phyloP scores from a whole-genome alignment of 2,888 invertebrate species.

The Lasioglossum lativentre region DNA sequence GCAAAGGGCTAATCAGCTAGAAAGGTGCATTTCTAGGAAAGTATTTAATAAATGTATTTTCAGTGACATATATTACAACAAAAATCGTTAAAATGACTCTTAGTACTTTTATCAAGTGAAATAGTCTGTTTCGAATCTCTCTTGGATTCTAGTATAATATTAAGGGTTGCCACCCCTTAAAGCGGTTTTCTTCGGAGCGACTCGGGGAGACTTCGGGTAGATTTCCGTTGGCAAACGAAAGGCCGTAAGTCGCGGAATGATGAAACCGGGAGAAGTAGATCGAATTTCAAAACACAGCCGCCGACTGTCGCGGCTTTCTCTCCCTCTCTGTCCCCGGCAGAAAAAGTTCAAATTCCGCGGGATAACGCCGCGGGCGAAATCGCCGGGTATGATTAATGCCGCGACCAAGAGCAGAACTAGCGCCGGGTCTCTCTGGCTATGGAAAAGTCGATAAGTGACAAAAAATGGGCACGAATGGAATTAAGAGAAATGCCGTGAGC shows the following conservation, averaged over 20 bases:
- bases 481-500: slow-evolving; percentile 66
- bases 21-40: too few species aligned
- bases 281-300: slow-evolving; percentile 73
- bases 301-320: slow-evolving; percentile 69
- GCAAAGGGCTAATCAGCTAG: too few species aligned
- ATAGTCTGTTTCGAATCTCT: too few species aligned
- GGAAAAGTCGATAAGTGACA: slow-evolving; percentile 64
- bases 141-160: background rate
- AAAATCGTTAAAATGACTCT: too few species aligned
- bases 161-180: background rate
- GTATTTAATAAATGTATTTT: too few species aligned
- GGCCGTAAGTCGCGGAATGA: slow-evolving; percentile 39
- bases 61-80: too few species aligned
- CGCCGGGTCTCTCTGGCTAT: slow-evolving; percentile 52
- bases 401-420: slow-evolving; percentile 60
- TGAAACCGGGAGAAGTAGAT: slow-evolving; percentile 69
- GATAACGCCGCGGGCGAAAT: slow-evolving; percentile 65
- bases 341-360: slow-evolving; percentile 72
- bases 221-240: background rate
- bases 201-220: background rate
- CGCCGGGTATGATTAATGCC: slow-evolving; percentile 72
- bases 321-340: slow-evolving; percentile 45
- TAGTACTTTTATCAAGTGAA: too few species aligned
- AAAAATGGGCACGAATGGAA: slow-evolving; percentile 59
- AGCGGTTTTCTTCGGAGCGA: background rate